Conservation (phyloP, 2,113 vertebrate species). For the Vombatus ursinus region DNA sequence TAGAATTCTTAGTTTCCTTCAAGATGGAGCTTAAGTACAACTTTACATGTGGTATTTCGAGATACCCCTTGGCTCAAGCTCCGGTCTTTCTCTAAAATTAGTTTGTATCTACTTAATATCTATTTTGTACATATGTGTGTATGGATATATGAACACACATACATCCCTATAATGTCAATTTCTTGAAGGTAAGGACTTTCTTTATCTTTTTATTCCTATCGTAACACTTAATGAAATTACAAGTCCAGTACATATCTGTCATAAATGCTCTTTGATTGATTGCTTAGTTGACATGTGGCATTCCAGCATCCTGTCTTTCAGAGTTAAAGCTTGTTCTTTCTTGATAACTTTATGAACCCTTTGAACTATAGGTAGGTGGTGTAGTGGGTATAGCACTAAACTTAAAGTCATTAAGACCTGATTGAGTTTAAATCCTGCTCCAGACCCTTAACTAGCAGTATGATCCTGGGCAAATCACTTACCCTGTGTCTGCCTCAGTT, state of each 20-base stretch:
- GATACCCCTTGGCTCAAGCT: too few species aligned
- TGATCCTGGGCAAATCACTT: not conserved
- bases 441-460: not conserved
- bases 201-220: not conserved
- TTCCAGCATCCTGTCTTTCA: not conserved
- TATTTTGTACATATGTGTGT: too few species aligned
- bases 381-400: not conserved
- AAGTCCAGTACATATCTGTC: not conserved
- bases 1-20: too few species aligned
- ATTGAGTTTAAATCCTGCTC: not conserved
- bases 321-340: not conserved
- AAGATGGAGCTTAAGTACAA: too few species aligned
- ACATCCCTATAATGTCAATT: not conserved
- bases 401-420: not conserved
- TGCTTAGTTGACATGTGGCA: not conserved
- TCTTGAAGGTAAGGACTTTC: not conserved
- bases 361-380: not conserved
- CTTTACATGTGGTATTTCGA: too few species aligned
- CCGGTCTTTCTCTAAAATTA: too few species aligned
- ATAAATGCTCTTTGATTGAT: not conserved
- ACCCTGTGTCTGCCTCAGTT: not conserved
- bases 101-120: too few species aligned
- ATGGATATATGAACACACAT: not conserved
- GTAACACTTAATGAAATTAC: not conserved
- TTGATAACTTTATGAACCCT: not conserved